phyloP scores from a whole-genome alignment of 2,797 vertebrate genomes.

The Gila robusta region DNA sequence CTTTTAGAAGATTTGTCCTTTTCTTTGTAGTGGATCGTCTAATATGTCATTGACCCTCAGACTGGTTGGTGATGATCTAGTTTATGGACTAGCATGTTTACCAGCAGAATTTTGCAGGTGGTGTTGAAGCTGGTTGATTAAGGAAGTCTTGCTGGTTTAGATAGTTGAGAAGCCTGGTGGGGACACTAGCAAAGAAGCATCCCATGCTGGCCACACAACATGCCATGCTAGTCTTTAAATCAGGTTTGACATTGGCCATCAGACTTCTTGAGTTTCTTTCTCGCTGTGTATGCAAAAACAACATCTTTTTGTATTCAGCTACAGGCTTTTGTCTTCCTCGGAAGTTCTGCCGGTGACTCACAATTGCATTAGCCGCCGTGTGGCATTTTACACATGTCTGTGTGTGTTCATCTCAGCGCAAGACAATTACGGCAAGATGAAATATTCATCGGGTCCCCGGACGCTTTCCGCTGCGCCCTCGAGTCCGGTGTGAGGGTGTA shows the following conservation, averaged over 20 bases:
- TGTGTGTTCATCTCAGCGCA: slow-evolving; percentile 23
- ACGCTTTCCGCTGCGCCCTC: neutral
- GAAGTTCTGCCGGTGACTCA: slow-evolving; percentile 29
- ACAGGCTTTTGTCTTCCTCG: slow-evolving; percentile 3
- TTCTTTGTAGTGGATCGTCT: neutral
- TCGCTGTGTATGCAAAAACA: neutral
- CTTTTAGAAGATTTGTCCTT: neutral
- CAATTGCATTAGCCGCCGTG: neutral
- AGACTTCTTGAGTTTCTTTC: neutral
- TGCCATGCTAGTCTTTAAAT: neutral
- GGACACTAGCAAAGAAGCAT: neutral
- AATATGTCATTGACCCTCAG: neutral
- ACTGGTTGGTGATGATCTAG: neutral
- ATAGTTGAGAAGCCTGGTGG: neutral
- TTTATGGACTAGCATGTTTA: slow-evolving; percentile 5
- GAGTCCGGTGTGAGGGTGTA: slow-evolving; percentile 8
- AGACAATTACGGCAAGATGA: slow-evolving; percentile 54
- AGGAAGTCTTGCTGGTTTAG: neutral
- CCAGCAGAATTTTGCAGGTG: neutral
- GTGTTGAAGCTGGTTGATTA: neutral
- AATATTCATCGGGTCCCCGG: slow-evolving; percentile 56
- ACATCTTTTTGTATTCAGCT: neutral
- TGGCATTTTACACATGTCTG: slow-evolving; percentile 25
- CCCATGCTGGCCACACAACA: neutral
- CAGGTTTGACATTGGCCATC: neutral